These are phyloP conservation scores for Tenodera sinensis DNA, from an alignment of 2,888 invertebrate species.

Conservation along the genomic window DNA sequence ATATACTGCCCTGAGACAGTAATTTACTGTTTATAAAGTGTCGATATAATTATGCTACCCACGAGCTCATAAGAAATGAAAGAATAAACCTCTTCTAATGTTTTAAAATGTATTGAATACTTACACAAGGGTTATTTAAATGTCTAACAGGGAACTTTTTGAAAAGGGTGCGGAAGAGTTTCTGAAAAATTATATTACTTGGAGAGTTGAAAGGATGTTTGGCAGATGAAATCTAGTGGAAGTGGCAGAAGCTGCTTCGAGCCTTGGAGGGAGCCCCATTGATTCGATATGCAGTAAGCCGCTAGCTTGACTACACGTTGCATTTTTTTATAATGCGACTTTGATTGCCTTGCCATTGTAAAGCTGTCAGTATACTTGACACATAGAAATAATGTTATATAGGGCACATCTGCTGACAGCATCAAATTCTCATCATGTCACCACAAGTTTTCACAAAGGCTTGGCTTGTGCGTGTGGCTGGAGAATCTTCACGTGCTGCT, in stretches of 20 bases:
- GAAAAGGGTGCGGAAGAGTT: no score
- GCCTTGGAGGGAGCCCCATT: not conserved
- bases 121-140: no score
- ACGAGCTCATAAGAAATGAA: no score
- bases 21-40: no score
- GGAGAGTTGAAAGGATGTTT: not conserved
- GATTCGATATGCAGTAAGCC: not conserved
- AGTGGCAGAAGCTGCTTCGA: not conserved
- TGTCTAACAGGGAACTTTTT: no score
- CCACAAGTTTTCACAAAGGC: not conserved
- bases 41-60: no score
- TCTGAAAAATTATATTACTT: no score
- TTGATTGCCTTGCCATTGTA: not conserved
- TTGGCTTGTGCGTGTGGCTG: not conserved
- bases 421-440: not conserved
- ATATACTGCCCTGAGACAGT: no score
- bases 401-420: not conserved
- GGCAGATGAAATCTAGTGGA: no score
- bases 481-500: no score
- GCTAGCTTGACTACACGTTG: not conserved
- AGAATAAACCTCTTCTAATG: no score
- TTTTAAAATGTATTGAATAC: no score
- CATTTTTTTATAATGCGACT: slow-evolving; percentile 4
- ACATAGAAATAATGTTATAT: not conserved
- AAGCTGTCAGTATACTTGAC: not conserved